These are phyloP conservation scores for Odontophorus gujanensis DNA, from an alignment of 2,113 vertebrate species.

Conservation along the genomic window DNA sequence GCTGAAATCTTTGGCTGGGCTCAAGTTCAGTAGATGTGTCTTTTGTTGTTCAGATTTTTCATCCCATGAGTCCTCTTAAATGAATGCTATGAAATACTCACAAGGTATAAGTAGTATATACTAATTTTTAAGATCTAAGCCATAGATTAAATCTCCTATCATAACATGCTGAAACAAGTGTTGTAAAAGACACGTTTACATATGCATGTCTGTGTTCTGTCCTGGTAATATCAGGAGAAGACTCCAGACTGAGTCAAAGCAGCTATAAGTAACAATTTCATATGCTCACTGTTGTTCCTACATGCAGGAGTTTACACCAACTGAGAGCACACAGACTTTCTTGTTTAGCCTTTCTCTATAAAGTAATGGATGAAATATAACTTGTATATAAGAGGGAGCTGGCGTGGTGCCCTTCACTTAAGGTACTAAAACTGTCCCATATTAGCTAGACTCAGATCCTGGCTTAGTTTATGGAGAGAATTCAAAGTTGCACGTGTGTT, in stretches of 20 bases:
- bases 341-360: neutral
- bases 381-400: neutral
- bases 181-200: neutral
- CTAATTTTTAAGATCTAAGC: neutral
- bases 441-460: neutral
- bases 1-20: neutral
- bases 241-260: neutral
- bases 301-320: neutral
- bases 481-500: neutral
- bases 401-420: neutral
- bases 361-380: neutral
- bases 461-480: neutral
- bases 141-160: neutral
- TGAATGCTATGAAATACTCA: neutral
- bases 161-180: neutral
- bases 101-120: neutral
- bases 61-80: neutral
- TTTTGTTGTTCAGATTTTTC: neutral
- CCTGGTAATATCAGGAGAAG: neutral
- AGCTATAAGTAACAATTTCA: neutral
- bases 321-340: neutral
- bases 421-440: neutral
- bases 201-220: constrained; percentile 16
- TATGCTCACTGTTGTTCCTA: neutral
- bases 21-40: neutral